Base-by-base conservation (phyloP, 2,888 invertebrate genomes). In the Folsomia candida region DNA sequence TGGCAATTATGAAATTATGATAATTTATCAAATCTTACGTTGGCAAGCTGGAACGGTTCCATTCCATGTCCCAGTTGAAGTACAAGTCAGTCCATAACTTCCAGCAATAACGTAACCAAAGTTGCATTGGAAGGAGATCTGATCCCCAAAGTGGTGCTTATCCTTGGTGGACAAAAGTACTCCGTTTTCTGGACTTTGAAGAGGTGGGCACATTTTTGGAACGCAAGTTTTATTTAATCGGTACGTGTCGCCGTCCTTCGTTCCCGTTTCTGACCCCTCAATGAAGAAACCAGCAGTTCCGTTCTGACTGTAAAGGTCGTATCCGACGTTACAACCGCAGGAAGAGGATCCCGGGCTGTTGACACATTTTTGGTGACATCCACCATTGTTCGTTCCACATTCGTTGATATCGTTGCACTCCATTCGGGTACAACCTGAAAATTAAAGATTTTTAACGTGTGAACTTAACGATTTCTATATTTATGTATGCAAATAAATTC, bases 181-280 rank as follows among this genome's bases (percentile, higher is more conserved):
- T 69, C 94, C 95, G 83, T 94, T 94, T 83, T 93, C 93, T 0
- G 94, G 94, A 2, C 90, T 86, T 29, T 86, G 83, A 54, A 94
- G 82, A 1, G 86, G 83, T 3, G 94, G 92, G 79, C 95, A 96
- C 92, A 94, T 93, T 1, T 94, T 87, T 0, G 94, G 93, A 14
- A 97, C 96, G 83, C 97, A 97, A 29, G 96, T 93, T 85, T 97
- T 97, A 83, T 97, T 96, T 79, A 90, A 88, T 82, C 93, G 91
- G 82, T 91, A 92, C 1, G 90, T 87, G 82, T 97, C 97, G 0
- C 94, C 94, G 81, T 95, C 93, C 71, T 92, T 87, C 74, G 90
- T 87, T 3, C 98, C 97, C 67, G 89, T 90, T 85, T 98, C 97
- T 0, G 89, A 89, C 68, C 86, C 85, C 80, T 92, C 92, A 67